Conservation (phyloP, 30 jellyfish, hydroid and myxozoan species). For the Hydractinia echinata region DNA sequence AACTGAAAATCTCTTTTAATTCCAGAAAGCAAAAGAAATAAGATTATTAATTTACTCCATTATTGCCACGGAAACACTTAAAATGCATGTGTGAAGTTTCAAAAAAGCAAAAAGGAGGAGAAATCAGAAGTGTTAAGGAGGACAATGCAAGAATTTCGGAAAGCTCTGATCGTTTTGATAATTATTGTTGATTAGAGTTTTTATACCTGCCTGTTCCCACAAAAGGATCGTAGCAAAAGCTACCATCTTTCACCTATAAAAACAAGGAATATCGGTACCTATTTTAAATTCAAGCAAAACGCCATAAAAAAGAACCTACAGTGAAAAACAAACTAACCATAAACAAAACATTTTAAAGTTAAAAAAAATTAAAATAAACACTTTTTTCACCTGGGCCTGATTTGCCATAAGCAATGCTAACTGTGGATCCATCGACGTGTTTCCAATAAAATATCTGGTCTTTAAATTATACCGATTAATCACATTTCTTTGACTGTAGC, state of each 20-base stretch:
- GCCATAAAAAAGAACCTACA: neutral
- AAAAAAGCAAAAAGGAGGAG: no score
- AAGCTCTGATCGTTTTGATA: no score
- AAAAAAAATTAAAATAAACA: neutral
- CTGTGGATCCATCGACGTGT: conserved; percentile 97
- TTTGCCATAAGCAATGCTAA: conserved; percentile 88
- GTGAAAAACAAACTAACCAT: conserved; percentile 4
- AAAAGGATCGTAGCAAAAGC: conserved; percentile 82
- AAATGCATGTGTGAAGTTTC: no score
- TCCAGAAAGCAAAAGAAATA: no score
- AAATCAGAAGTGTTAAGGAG: no score
- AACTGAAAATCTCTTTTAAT: no score
- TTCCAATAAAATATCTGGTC: conserved; percentile 89
- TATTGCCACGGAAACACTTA: no score
- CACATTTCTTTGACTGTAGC: conserved; percentile 72
- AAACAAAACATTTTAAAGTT: neutral
- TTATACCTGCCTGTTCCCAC: conserved; percentile 94
- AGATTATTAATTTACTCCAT: no score
- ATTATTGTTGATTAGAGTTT: neutral
- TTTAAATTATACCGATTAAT: conserved; percentile 62
- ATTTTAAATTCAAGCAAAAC: neutral
- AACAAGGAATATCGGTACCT: neutral
- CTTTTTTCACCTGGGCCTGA: conserved; percentile 62
- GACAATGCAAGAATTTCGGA: no score
- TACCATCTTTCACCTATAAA: conserved; percentile 52